Evolutionary conservation across 1,140 invertebrate species (phyloP).

Genomic region (Hylaeus volcanicus): DNA sequence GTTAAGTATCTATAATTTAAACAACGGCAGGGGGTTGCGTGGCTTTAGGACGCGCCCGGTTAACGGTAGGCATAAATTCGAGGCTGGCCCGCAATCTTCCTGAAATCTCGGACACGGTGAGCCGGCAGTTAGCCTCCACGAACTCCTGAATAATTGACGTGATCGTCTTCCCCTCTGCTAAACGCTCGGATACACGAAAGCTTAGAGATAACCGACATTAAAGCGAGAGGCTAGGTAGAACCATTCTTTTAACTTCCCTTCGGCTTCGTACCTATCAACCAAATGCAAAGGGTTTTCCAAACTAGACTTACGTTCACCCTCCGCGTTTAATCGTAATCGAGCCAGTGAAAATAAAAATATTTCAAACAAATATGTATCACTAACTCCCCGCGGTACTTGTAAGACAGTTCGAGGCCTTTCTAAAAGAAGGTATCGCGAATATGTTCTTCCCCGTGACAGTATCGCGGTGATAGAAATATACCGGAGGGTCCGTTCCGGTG

Average conservation of each 20-base stretch:
- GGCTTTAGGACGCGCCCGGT: slow-evolving; percentile 28
- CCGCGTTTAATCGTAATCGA: too few relatives aligned
- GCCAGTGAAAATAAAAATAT: too few relatives aligned
- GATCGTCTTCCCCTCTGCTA: slow-evolving; percentile 63
- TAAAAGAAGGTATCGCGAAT: neutral
- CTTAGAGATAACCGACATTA: slow-evolving; percentile 28
- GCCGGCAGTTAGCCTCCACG: slow-evolving; percentile 77
- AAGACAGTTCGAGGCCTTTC: too few relatives aligned
- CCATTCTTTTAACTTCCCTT: neutral
- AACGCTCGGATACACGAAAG: slow-evolving; percentile 39
- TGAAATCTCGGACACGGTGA: slow-evolving; percentile 77
- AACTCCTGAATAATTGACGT: slow-evolving; percentile 80
- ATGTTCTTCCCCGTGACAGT: neutral
- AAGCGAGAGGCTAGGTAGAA: neutral
- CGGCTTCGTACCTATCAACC: neutral
- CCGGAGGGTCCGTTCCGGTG: neutral
- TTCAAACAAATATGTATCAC: too few relatives aligned
- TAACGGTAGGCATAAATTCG: slow-evolving; percentile 73
- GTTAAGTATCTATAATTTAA: slow-evolving; percentile 25
- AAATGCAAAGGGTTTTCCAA: too few relatives aligned
- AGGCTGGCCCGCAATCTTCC: slow-evolving; percentile 76
- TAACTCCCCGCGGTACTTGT: too few relatives aligned
- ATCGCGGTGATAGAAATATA: neutral
- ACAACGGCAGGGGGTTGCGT: slow-evolving; percentile 31
- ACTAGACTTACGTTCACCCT: too few relatives aligned